These are phyloP conservation scores for Pyrocephalus nanus DNA, from an alignment of 2,797 vertebrate species.

Conservation along the genomic window DNA sequence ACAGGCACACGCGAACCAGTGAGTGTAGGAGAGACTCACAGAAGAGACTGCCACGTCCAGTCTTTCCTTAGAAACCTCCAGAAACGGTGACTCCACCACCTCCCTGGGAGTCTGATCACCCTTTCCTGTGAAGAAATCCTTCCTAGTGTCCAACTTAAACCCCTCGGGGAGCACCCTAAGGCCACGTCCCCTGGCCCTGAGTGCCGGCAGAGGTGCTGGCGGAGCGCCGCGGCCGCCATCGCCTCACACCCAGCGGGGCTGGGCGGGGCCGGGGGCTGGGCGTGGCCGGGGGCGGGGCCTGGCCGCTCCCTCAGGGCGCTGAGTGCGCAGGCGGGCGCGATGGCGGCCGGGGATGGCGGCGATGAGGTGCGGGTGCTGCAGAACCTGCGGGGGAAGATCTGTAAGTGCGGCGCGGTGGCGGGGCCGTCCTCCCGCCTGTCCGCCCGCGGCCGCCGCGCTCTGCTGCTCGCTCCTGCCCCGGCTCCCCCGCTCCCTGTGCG, in stretches of 20 bases:
- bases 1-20: rapidly evolving
- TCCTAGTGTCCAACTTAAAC: not conserved
- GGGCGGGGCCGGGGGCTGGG: too few relatives aligned
- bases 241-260: too few relatives aligned
- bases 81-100: not conserved
- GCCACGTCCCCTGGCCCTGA: not conserved
- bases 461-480: not conserved
- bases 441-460: not conserved
- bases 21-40: not conserved
- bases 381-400: slow-evolving; percentile 94
- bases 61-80: not conserved
- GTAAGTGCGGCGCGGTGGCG: slow-evolving; percentile 79
- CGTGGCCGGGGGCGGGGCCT: not conserved
- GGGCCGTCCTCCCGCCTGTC: not conserved
- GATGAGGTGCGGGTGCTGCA: slow-evolving; percentile 90
- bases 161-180: not conserved
- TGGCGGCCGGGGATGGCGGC: slow-evolving; percentile 55
- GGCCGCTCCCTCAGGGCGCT: not conserved
- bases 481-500: not conserved
- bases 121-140: not conserved
- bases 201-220: too few relatives aligned
- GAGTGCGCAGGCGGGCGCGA: slow-evolving; percentile 40
- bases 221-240: too few relatives aligned
- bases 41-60: not conserved
- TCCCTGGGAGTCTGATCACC: not conserved